phyloP scores from a whole-genome alignment of 2,113 vertebrate genomes.

The Tragulus kanchil region DNA sequence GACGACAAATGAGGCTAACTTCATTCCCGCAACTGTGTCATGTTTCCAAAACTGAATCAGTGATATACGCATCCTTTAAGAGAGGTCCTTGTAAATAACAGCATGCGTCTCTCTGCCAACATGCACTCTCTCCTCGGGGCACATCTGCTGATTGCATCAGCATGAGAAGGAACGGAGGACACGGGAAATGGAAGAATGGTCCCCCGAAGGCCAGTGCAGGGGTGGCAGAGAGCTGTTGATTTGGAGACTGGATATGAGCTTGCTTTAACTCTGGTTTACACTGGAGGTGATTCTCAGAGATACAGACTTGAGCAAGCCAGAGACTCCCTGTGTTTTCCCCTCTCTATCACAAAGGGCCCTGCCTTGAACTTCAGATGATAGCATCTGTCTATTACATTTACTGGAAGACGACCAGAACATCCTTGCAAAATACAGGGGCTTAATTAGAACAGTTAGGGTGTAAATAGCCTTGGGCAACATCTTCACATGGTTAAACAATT shows the following conservation, averaged over 20 bases:
- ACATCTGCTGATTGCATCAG: background rate
- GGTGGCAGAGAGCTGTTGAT: background rate
- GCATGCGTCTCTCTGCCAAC: background rate
- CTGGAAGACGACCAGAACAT: constrained; percentile 38
- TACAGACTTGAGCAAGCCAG: background rate
- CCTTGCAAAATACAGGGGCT: background rate
- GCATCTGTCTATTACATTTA: background rate
- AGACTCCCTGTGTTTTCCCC: background rate
- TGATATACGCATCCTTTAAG: background rate
- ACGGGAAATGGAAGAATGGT: background rate
- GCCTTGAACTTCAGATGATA: background rate
- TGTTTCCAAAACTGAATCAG: constrained; percentile 16
- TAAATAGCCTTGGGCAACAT: background rate
- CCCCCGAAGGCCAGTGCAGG: background rate
- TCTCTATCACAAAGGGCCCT: background rate
- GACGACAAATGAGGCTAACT: constrained; percentile 47
- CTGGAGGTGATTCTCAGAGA: background rate
- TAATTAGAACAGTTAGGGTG: background rate
- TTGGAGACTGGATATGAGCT: background rate
- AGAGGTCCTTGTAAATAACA: background rate
- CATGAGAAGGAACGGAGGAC: background rate
- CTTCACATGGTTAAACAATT: background rate
- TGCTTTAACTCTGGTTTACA: constrained; percentile 16
- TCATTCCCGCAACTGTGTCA: background rate
- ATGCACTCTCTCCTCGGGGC: background rate